phyloP scores from a whole-genome alignment of 2,113 vertebrate species.

The Hyperopisus bebe region DNA sequence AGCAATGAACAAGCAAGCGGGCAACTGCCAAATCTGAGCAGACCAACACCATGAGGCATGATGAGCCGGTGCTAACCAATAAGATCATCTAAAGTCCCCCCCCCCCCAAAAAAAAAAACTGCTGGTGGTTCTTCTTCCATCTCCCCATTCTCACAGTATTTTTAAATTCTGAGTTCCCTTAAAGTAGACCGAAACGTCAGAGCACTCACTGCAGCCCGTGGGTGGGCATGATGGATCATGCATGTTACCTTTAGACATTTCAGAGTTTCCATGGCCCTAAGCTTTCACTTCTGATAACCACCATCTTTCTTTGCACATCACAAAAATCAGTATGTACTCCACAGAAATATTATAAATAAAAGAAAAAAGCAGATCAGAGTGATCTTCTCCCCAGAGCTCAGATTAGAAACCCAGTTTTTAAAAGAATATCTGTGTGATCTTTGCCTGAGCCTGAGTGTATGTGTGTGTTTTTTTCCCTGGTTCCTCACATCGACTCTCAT shows the following conservation, averaged over 20 bases:
- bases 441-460: constrained; percentile 45
- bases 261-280: constrained; percentile 43
- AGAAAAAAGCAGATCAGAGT: constrained; percentile 56
- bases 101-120: not conserved
- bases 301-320: constrained; percentile 61
- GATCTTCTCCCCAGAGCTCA: constrained; percentile 59
- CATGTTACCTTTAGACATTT: constrained; percentile 41
- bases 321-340: constrained; percentile 55
- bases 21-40: not conserved
- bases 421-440: constrained; percentile 70
- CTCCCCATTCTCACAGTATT: not conserved
- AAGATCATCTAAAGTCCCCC: not conserved
- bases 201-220: constrained; percentile 49
- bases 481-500: not conserved
- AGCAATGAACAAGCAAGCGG: not conserved
- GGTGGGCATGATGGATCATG: constrained; percentile 42
- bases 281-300: constrained; percentile 61
- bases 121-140: not conserved
- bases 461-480: not conserved
- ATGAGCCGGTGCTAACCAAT: not conserved
- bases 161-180: constrained; percentile 48
- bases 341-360: constrained; percentile 66
- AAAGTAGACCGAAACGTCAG: constrained; percentile 46
- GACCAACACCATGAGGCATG: not conserved
- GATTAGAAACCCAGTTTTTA: constrained; percentile 70